Evolutionary conservation across 2,797 vertebrate genomes (phyloP), one percentile per base, ranked within the genome.

Genomic region (Dromococcyx pavoninus): DNA sequence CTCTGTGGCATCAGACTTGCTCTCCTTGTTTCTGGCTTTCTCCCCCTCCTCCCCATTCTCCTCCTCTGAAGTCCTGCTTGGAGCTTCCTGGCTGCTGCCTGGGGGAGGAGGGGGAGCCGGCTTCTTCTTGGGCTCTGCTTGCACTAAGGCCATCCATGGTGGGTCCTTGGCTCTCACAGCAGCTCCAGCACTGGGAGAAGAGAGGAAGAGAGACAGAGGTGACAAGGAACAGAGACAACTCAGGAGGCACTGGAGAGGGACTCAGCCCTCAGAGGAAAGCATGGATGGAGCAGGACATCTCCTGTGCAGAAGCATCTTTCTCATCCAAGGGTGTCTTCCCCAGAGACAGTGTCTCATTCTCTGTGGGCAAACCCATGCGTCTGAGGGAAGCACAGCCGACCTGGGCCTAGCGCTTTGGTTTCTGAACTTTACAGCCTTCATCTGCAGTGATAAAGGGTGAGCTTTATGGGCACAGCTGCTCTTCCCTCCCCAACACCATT

Each of bases 121-220:
- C 97, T 99, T 99, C 98, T 98, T 99, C 98, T 98, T 99, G 88
- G 98, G 13, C 91, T 99, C 99, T 75, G 98, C 97, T 89, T 99
- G 99, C 90, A 99, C 99, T 96, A 99, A 98, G 12, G 98, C 96
- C 89, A 99, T 98, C 99, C 99, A 99, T 1, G 99, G 99, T 12
- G 99, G 99, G 87, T 99, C 99, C 97, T 99, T 99, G 60, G 93
- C 76, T 91, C 92, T 97, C 3, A n/a, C 75, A 56, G 91, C 89
- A 37, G 92, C 54, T 80, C 95, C 96, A 2, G 73, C 89, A 50
- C 95, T 96, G 56, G 69, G 10, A 73, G 62, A 82, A 89, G 37
- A 87, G 18, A 90, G 58, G 75, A n/a, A 71, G 39, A 71, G 41
- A 86, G 48, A 54, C 5, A 0, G 1, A 91, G 24, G 30, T 58